phyloP scores from a whole-genome alignment of 1,140 invertebrate species.

The Danaus melanippus region DNA sequence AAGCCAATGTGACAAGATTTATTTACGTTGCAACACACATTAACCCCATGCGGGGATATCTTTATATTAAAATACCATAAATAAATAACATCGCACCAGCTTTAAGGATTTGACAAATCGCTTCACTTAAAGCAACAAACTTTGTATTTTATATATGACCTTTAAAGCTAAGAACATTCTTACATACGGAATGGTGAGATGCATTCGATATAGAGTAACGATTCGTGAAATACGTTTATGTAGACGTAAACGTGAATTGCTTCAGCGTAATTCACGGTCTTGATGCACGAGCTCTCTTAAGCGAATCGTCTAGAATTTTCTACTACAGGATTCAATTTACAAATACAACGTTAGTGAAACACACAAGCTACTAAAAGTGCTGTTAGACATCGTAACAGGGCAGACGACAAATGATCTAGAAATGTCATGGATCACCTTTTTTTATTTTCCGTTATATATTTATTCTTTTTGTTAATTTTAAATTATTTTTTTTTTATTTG shows the following conservation, averaged over 20 bases:
- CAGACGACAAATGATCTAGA: conserved; percentile 33
- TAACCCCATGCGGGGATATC: no score
- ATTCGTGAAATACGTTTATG: conserved; percentile 24
- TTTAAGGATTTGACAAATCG: conserved; percentile 13
- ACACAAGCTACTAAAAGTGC: no score
- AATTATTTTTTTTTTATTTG: no score
- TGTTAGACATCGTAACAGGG: conserved; percentile 16
- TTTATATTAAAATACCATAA: no score
- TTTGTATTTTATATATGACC: no score
- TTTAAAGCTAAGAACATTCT: no score
- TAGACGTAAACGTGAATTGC: conserved; percentile 23
- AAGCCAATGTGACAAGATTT: no score
- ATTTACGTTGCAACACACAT: no score
- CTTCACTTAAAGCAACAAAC: conserved; percentile 1
- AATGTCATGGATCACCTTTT: conserved; percentile 7
- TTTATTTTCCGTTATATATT: no score
- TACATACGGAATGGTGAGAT: neutral
- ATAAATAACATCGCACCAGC: conserved; percentile 3
- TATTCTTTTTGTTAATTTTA: no score
- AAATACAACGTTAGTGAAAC: no score
- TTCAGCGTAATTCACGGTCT: conserved; percentile 27
- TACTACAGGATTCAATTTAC: neutral
- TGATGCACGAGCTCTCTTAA: conserved; percentile 27
- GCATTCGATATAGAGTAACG: conserved; percentile 14
- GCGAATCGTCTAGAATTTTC: conserved; percentile 40